A percentile compares a stretch with the other conserved stretches of the same genome.
These are phyloP conservation scores for Rhamphomyia laevipes DNA, from an alignment of 2,888 invertebrate genomes.

Conservation along the genomic window DNA sequence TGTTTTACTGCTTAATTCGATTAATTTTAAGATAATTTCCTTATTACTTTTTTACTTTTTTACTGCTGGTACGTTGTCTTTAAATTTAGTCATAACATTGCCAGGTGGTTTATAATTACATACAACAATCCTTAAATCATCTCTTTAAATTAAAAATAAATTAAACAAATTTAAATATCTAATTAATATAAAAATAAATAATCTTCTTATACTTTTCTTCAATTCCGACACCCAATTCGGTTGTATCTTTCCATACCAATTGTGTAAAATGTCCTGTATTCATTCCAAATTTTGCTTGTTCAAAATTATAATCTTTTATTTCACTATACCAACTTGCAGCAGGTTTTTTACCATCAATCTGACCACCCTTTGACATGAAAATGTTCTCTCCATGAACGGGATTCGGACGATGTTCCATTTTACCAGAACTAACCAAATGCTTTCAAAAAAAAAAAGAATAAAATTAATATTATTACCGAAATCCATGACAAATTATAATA, in stretches of 20 bases:
- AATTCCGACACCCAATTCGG: conserved; percentile 60
- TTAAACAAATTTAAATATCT: not conserved
- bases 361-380: conserved; percentile 61
- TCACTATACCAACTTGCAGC: conserved; percentile 69
- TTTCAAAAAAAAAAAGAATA: not conserved
- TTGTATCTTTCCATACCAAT: conserved; percentile 61
- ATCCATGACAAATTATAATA: no score
- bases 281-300: conserved; percentile 46
- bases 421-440: conserved; percentile 35
- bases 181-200: not conserved
- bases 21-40: no score
- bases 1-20: no score
- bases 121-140: no score
- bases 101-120: no score
- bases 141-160: not conserved
- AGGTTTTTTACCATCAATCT: conserved; percentile 54
- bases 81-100: no score
- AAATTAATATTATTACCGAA: no score
- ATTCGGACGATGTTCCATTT: conserved; percentile 60
- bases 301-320: conserved; percentile 52
- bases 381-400: conserved; percentile 77
- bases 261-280: conserved; percentile 68
- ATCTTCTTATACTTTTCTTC: conserved; percentile 31
- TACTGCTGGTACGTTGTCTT: no score
- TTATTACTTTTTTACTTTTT: no score